Percentiles rank a stretch among this genome's conserved stretches.
Conservation (phyloP, 2,888 invertebrate species). For the Andrena minutula region DNA sequence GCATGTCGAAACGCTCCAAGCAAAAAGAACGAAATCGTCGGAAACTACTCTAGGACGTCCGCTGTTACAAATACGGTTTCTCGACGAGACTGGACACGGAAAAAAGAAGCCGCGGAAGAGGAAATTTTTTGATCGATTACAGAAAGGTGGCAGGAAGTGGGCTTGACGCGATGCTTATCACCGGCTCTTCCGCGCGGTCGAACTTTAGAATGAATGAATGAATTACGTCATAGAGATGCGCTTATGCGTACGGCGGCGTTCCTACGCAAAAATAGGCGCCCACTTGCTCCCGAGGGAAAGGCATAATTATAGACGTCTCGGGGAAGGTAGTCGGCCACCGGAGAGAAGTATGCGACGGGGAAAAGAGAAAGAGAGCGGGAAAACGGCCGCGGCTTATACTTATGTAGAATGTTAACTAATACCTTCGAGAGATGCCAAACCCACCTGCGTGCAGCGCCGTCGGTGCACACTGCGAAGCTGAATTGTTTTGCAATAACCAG, state of each 20-base stretch:
- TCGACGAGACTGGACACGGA: neutral
- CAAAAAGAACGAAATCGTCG: neutral
- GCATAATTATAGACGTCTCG: conserved; percentile 58
- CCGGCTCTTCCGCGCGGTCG: conserved; percentile 75
- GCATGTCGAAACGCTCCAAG: conserved; percentile 9
- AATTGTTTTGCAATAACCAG: conserved; percentile 70
- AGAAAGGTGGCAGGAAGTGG: no score
- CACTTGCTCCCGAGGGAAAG: conserved; percentile 64
- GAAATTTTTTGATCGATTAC: no score
- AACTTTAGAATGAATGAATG: conserved; percentile 78
- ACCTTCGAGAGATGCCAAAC: conserved; percentile 60
- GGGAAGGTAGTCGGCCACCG: conserved; percentile 29
- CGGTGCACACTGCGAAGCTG: conserved; percentile 39
- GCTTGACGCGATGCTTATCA: conserved; percentile 71
- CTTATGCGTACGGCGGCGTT: conserved; percentile 62
- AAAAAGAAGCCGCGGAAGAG: neutral
- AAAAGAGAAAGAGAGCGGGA: conserved; percentile 43
- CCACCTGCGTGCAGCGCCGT: conserved; percentile 49
- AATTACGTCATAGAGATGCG: conserved; percentile 80
- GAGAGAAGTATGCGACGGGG: conserved; percentile 18
- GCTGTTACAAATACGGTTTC: neutral
- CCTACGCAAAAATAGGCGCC: conserved; percentile 70
- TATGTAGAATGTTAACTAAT: conserved; percentile 58
- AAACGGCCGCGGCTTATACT: conserved; percentile 51
- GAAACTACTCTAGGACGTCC: neutral